These are phyloP conservation scores for Xestia xanthographa DNA, from an alignment of 2,888 invertebrate species.

Conservation along the genomic window DNA sequence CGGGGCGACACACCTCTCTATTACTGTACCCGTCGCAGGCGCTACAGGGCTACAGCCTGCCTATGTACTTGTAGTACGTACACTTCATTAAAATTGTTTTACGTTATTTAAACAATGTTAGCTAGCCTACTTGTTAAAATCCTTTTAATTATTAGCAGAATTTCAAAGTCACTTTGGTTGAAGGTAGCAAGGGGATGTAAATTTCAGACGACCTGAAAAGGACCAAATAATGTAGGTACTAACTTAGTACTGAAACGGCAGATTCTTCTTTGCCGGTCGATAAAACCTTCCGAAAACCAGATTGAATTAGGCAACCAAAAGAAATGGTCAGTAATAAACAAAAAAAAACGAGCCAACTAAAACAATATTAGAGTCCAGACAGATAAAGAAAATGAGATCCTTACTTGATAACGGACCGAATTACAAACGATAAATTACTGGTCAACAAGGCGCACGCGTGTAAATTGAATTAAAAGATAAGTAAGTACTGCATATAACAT, in stretches of 20 bases:
- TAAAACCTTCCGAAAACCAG: not conserved
- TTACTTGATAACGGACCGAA: conserved; percentile 78
- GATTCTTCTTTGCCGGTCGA: not conserved
- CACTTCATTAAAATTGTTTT: conserved; percentile 73
- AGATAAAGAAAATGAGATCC: conserved; percentile 85
- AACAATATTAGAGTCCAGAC: conserved; percentile 66
- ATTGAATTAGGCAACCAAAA: conserved; percentile 10
- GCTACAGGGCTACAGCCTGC: conserved; percentile 68
- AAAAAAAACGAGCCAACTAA: conserved; percentile 43
- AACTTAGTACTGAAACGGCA: not conserved
- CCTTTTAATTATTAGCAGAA: conserved; percentile 6
- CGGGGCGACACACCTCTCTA: conserved; percentile 88
- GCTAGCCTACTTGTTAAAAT: conserved; percentile 24
- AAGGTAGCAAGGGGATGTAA: not conserved
- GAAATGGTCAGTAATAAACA: conserved; percentile 23
- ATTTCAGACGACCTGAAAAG: not conserved
- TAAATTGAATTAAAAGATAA: conserved; percentile 89
- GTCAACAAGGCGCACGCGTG: conserved; percentile 81
- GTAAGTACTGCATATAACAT: conserved; percentile 75
- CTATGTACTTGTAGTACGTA: conserved; percentile 61
- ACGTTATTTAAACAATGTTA: conserved; percentile 31
- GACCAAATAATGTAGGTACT: not conserved
- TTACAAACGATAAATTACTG: conserved; percentile 83
- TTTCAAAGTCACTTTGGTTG: not conserved
- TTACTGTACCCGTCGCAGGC: conserved; percentile 76